Conservation (phyloP, 2,113 vertebrate genomes). For the Corythornis madagascariensis region DNA sequence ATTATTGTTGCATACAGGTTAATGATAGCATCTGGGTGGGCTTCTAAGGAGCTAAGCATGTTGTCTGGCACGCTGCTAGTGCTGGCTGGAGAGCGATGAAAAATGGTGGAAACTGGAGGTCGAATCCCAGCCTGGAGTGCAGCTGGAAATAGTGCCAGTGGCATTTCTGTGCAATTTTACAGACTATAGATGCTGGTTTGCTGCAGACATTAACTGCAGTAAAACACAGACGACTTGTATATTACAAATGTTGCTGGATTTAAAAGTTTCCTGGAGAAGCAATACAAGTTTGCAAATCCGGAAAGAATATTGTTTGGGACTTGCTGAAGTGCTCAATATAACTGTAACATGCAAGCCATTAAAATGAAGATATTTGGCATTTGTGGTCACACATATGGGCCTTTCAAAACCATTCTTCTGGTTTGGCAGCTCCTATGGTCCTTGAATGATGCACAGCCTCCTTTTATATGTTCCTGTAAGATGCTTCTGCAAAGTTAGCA, state of each 20-base stretch:
- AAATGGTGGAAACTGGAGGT: not conserved
- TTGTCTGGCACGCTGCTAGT: not conserved
- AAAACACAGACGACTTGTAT: not conserved
- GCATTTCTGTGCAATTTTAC: not conserved
- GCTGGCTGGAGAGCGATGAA: not conserved
- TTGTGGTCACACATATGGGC: conserved; percentile 35
- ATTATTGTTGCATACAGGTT: not conserved
- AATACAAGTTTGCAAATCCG: not conserved
- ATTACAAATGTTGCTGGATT: not conserved
- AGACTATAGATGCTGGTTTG: not conserved
- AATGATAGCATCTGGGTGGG: not conserved
- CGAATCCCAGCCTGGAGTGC: accelerated
- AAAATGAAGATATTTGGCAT: conserved; percentile 58
- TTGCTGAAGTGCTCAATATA: conserved; percentile 13
- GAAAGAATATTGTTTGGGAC: not conserved
- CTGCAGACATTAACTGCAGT: not conserved
- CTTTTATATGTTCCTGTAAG: conserved; percentile 17
- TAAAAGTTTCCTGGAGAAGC: conserved; percentile 10
- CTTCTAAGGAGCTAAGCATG: not conserved
- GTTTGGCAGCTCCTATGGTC: conserved; percentile 9
- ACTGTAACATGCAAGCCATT: conserved; percentile 26
- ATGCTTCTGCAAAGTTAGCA: conserved; percentile 39
- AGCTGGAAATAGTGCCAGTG: not conserved
- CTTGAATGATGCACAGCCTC: conserved; percentile 40
- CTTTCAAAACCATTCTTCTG: conserved; percentile 56